A percentile compares a stretch with the other conserved stretches of the same genome.
These are phyloP conservation scores for Centruroides vittatus DNA, from an alignment of 1,140 invertebrate species.

Conservation along the genomic window DNA sequence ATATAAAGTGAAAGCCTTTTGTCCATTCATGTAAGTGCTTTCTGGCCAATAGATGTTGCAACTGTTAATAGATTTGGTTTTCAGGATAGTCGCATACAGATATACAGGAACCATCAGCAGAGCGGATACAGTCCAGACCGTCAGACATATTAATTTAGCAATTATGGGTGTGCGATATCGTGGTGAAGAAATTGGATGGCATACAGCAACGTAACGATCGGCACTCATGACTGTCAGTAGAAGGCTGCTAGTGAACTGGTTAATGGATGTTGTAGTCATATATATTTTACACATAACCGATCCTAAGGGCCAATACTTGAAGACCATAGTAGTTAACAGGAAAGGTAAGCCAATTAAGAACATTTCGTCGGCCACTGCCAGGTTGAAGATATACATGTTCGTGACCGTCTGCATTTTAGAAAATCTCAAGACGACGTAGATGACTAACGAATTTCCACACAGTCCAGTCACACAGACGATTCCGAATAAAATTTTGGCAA, in stretches of 20 bases:
- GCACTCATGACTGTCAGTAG: constrained; percentile 90
- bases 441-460: constrained; percentile 82
- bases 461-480: constrained; percentile 77
- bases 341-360: constrained; percentile 90
- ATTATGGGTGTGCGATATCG: constrained; percentile 72
- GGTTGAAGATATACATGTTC: constrained; percentile 90
- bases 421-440: constrained; percentile 83
- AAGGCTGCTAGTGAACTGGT: constrained; percentile 88
- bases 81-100: constrained; percentile 64
- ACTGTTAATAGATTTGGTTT: constrained; percentile 30
- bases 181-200: constrained; percentile 80
- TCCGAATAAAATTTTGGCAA: constrained; percentile 25
- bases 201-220: constrained; percentile 89
- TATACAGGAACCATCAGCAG: constrained; percentile 80
- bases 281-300: constrained; percentile 82
- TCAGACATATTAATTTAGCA: constrained; percentile 63
- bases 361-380: constrained; percentile 90
- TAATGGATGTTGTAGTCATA: constrained; percentile 85
- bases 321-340: constrained; percentile 67
- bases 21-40: constrained; percentile 35
- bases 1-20: constrained; percentile 70
- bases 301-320: constrained; percentile 79
- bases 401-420: constrained; percentile 97
- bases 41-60: constrained; percentile 76
- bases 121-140: constrained; percentile 67